These are phyloP conservation scores for Drosophila nebulosa DNA, from an alignment of 1,140 invertebrate species.

Conservation along the genomic window DNA sequence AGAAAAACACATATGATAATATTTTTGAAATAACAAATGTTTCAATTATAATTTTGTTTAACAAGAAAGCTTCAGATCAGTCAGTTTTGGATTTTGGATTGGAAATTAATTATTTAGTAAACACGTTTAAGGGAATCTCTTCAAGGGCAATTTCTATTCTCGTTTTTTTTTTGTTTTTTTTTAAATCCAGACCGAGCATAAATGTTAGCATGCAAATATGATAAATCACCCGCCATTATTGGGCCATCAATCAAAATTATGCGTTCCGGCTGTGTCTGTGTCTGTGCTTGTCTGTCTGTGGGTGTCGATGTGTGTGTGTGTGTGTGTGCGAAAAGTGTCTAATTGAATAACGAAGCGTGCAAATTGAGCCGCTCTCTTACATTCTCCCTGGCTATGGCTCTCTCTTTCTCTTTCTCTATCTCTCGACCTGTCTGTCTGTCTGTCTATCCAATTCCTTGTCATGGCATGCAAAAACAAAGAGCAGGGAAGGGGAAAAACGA, in stretches of 20 bases:
- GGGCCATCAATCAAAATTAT: slow-evolving; percentile 80
- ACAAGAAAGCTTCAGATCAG: not conserved
- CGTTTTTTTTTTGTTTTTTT: not conserved
- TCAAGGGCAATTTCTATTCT: slow-evolving; percentile 34
- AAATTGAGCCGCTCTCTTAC: slow-evolving; percentile 59
- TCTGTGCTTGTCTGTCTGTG: slow-evolving; percentile 6
- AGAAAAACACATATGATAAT: no score
- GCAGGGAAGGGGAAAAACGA: not conserved
- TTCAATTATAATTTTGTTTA: no score
- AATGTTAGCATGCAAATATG: slow-evolving; percentile 75
- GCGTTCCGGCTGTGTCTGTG: slow-evolving; percentile 32
- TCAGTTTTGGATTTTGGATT: not conserved
- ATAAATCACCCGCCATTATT: slow-evolving; percentile 79
- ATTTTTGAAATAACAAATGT: no score
- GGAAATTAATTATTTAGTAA: not conserved
- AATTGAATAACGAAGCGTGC: slow-evolving; percentile 80
- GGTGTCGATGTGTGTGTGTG: not conserved
- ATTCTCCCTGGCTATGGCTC: not conserved
- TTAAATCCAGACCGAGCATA: slow-evolving; percentile 28
- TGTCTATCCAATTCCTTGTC: slow-evolving; percentile 31
- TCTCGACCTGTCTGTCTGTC: not conserved
- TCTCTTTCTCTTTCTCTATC: not conserved
- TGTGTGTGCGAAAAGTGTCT: slow-evolving; percentile 65
- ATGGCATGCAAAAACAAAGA: not conserved
- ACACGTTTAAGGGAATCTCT: slow-evolving; percentile 14